Evolutionary conservation across 2,113 vertebrate species (phyloP).

Genomic region (Perca flavescens): DNA sequence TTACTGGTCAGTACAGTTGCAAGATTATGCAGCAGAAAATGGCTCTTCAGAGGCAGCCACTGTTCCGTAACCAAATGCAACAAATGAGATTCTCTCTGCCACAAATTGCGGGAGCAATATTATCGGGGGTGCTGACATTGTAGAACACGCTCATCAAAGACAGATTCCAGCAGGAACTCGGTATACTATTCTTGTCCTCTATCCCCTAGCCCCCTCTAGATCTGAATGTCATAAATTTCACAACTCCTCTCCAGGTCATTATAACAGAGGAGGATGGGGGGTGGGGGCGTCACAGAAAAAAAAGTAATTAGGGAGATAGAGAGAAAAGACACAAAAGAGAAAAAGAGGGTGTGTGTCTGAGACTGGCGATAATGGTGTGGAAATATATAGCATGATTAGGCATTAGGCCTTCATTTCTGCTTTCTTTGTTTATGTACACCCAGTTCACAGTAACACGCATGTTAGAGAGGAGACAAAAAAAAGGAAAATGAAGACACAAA

Average conservation of each 20-base stretch:
- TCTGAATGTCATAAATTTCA: constrained; percentile 68
- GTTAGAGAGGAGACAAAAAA: constrained; percentile 23
- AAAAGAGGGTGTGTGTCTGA: constrained; percentile 16
- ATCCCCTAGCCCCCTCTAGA: constrained; percentile 56
- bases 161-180: constrained; percentile 57
- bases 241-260: constrained; percentile 61
- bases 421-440: constrained; percentile 23
- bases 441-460: constrained; percentile 7
- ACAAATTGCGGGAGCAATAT: constrained; percentile 46
- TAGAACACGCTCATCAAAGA: constrained; percentile 69
- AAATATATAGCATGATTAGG: constrained; percentile 27
- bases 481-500: constrained; percentile 47
- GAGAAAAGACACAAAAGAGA: not conserved
- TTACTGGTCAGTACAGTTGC: constrained; percentile 10
- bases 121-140: constrained; percentile 58
- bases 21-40: constrained; percentile 24
- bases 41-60: constrained; percentile 16
- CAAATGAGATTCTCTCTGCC: constrained; percentile 56
- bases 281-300: not conserved
- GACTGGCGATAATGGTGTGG: constrained; percentile 20
- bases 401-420: constrained; percentile 21
- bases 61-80: constrained; percentile 59
- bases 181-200: constrained; percentile 68
- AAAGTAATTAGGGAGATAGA: constrained; percentile 8
- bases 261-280: constrained; percentile 36